Evolutionary conservation across 2,113 vertebrate genomes (phyloP), one percentile per base, ranked within the genome.

Genomic region (Podarcis cretensis): DNA sequence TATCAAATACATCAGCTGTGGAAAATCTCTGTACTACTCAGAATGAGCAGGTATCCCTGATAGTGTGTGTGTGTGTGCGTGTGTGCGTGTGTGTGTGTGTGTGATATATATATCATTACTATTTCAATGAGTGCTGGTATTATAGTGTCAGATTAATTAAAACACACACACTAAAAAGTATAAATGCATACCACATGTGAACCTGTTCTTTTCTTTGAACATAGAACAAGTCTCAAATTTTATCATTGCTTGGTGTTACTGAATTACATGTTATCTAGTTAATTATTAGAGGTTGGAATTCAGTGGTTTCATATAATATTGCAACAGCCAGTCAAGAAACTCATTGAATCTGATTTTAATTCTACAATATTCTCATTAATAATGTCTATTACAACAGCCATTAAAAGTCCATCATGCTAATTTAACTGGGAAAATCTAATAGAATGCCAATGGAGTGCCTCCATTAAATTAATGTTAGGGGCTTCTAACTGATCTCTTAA

Each of bases 331-430:
- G 89, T 93, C 85, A 94, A 92, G 95, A 89, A 92, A 91, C 21
- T 87, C 88, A 89, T 21, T 95, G 94, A 93, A 69, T 92, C 88
- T 91, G 59, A 18, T 86, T 96, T 95, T 95, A 94, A 92, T 96
- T 96, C 96, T 92, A 92, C 69, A 95, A 93, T 96, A 95, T 96
- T 96, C 93, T 95, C 73, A 76, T 91, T 97, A 92, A 93, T 95
- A 90, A 93, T 94, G 92, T 95, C 95, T 96, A 95, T 96, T 96
- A 95, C 96, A 95, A 93, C 71, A 93, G 91, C 93, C 93, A 96
- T 97, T 97, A 96, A 96, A 95, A 97, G 83, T 93, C 83, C 90
- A 95, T 97, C 93, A 93, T 91, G 91, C 83, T 96, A 95, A 96
- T 95, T 97, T 96, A 95, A 95, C 89, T 94, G 87, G 88, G 82